These are phyloP conservation scores for Nasonia vitripennis DNA, from an alignment of 1,140 invertebrate genomes.

Conservation along the genomic window DNA sequence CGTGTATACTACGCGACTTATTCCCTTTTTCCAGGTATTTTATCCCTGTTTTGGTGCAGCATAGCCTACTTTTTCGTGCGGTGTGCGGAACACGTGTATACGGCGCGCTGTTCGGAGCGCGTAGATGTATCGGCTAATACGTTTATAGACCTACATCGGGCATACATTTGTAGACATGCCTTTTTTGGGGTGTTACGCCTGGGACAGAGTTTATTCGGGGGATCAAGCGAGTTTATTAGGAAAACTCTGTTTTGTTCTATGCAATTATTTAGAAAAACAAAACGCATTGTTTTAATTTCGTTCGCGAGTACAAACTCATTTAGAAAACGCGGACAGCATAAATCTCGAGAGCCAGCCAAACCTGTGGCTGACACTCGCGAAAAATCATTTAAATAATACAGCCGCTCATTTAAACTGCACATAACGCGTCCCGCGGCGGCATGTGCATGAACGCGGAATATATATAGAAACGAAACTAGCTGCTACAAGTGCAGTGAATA, in stretches of 20 bases:
- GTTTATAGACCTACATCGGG: neutral
- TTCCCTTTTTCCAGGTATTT: neutral
- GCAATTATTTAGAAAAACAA: too few relatives aligned
- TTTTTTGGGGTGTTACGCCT: neutral
- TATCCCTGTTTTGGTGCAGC: neutral
- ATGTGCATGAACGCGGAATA: neutral
- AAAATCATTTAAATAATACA: neutral
- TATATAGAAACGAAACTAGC: neutral
- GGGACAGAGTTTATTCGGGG: too few relatives aligned
- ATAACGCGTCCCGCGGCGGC: neutral
- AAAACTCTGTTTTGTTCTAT: too few relatives aligned
- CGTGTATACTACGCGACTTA: neutral
- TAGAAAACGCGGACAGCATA: neutral
- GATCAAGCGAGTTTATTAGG: too few relatives aligned
- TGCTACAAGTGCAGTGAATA: conserved; percentile 16
- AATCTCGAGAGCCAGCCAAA: neutral
- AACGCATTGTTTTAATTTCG: too few relatives aligned
- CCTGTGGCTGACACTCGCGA: neutral
- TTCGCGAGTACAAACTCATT: neutral
- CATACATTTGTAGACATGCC: neutral
- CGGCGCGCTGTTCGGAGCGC: neutral
- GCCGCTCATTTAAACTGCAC: conserved; percentile 17
- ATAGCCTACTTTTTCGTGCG: neutral
- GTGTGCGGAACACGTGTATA: neutral
- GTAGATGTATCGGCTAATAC: conserved; percentile 7